These are phyloP conservation scores for Sinodicranocentrus sp. DNA, from an alignment of 2,888 invertebrate genomes.

Conservation along the genomic window DNA sequence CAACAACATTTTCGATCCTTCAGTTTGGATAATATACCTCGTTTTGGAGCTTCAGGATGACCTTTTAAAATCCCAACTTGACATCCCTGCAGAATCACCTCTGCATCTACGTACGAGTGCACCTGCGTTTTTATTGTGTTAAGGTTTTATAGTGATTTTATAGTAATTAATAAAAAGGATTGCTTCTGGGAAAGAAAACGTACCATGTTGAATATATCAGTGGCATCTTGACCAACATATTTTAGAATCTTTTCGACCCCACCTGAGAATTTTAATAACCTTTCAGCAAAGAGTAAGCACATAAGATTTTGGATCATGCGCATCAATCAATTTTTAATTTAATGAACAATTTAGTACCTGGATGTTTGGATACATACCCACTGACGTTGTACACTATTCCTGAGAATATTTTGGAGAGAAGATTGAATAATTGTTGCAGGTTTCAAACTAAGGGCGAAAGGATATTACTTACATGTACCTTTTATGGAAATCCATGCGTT, in stretches of 20 bases:
- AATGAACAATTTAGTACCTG: conserved; percentile 13
- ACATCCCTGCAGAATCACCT: neutral
- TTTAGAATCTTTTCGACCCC: conserved; percentile 26
- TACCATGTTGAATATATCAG: conserved; percentile 47
- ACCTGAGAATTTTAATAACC: too few species aligned
- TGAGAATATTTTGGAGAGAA: too few species aligned
- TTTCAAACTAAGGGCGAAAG: neutral
- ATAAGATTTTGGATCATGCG: neutral
- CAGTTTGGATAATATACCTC: too few species aligned
- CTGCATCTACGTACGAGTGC: conserved; percentile 36
- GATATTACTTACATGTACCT: conserved; percentile 22
- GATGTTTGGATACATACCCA: conserved; percentile 30
- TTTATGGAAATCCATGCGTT: conserved; percentile 46
- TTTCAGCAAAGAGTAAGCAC: neutral
- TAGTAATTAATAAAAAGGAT: too few species aligned
- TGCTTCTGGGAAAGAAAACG: too few species aligned
- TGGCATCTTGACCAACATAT: conserved; percentile 51
- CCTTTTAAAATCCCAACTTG: conserved; percentile 51
- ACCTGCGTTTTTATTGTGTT: conserved; percentile 1
- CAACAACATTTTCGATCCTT: too few species aligned
- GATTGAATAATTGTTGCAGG: too few species aligned
- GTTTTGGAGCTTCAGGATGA: conserved; percentile 18
- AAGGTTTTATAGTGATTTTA: too few species aligned
- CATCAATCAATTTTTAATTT: neutral
- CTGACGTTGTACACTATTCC: conserved; percentile 45